phyloP scores from a whole-genome alignment of 2,797 vertebrate genomes.

The Clarias fuscus region DNA sequence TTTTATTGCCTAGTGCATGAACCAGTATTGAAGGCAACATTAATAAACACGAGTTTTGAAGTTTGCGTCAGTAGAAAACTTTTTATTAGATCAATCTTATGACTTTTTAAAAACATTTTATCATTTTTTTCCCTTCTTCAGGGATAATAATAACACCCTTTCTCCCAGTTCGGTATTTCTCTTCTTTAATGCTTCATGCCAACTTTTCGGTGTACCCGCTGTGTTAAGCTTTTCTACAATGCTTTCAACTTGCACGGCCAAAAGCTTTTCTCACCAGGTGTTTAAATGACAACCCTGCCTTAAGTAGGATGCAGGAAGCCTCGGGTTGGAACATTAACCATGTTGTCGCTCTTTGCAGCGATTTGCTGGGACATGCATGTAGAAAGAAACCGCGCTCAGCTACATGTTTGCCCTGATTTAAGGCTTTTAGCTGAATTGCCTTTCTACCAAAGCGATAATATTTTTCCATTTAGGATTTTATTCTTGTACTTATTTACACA shows the following conservation, averaged over 20 bases:
- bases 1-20: not conserved
- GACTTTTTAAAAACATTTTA: not conserved
- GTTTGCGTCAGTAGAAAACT: not conserved
- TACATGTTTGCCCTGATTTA: not conserved
- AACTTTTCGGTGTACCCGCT: not conserved
- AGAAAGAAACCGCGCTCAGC: not conserved
- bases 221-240: conserved; percentile 3
- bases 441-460: not conserved
- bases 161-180: not conserved
- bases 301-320: not conserved
- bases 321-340: not conserved
- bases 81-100: not conserved
- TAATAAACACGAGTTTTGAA: not conserved
- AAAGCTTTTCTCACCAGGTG: conserved; percentile 32
- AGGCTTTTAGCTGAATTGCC: not conserved
- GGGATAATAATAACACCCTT: not conserved
- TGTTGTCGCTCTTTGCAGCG: not conserved
- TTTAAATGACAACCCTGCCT: not conserved
- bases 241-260: not conserved
- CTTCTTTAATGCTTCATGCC: conserved; percentile 1
- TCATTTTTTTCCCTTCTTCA: not conserved
- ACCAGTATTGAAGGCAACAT: not conserved
- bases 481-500: not conserved
- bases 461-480: not conserved
- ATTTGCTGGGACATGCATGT: not conserved